phyloP scores from a whole-genome alignment of 1,140 invertebrate genomes.

The Brachionus sp. region DNA sequence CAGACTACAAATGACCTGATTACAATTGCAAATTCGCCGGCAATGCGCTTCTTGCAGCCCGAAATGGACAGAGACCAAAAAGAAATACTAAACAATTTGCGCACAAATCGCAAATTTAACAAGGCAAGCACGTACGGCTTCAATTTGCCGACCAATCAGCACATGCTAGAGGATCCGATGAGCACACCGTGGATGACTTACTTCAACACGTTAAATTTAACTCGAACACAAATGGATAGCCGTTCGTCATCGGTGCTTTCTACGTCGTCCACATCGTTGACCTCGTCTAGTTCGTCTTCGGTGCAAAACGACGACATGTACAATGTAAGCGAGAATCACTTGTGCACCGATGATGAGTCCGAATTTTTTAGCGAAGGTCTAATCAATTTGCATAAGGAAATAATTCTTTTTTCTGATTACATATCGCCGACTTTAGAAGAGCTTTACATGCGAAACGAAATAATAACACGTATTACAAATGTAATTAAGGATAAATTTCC shows the following conservation, averaged over 20 bases:
- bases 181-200: slow-evolving; percentile 34
- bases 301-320: background rate
- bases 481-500: slow-evolving; percentile 39
- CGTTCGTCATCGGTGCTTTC: background rate
- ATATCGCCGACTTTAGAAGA: slow-evolving; percentile 43
- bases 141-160: slow-evolving; percentile 25
- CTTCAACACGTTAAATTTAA: background rate
- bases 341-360: background rate
- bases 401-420: slow-evolving; percentile 28
- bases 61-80: slow-evolving; percentile 15
- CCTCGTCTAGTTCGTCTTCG: background rate
- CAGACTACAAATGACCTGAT: background rate
- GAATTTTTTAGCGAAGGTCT: slow-evolving; percentile 11
- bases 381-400: slow-evolving; percentile 26
- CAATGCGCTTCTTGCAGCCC: background rate
- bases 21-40: background rate
- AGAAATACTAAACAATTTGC: slow-evolving; percentile 25
- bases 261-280: background rate
- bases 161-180: slow-evolving; percentile 42
- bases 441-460: slow-evolving; percentile 26
- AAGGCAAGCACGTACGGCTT: slow-evolving; percentile 34
- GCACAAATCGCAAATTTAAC: background rate
- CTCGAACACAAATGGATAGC: background rate
- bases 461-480: background rate
- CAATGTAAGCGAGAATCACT: background rate